A percentile compares a stretch with the other conserved stretches of the same genome.
Evolutionary conservation across 1,140 invertebrate species (phyloP).

Genomic region (Babylonia areolata): DNA sequence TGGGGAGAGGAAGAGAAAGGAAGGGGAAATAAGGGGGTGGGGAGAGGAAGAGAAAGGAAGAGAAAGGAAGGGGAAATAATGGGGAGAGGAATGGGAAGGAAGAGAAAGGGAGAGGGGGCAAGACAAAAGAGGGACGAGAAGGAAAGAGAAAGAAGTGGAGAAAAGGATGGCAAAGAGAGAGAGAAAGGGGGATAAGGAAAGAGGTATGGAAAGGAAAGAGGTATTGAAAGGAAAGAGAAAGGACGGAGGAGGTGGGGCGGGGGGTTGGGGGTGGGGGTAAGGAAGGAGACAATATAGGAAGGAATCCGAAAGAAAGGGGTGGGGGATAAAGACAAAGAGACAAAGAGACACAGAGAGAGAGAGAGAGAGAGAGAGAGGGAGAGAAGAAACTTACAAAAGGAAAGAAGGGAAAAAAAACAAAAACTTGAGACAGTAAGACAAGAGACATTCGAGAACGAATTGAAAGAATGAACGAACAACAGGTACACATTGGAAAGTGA

Average conservation of each 20-base stretch:
- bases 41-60: not conserved
- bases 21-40: conserved; percentile 3
- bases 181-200: too few species aligned
- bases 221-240: conserved; percentile 12
- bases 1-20: not conserved
- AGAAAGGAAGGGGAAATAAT: too few species aligned
- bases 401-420: not conserved
- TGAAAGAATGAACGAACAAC: too few species aligned
- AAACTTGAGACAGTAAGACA: not conserved
- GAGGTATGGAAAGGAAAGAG: not conserved
- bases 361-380: not conserved
- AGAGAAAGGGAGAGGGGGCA: too few species aligned
- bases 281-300: not conserved
- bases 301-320: not conserved
- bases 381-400: not conserved
- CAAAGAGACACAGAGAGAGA: not conserved
- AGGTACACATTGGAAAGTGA: too few species aligned
- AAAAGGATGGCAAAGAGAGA: too few species aligned
- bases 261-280: not conserved
- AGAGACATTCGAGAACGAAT: too few species aligned
- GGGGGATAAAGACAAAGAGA: not conserved
- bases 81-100: too few species aligned
- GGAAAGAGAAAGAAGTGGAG: too few species aligned
- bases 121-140: too few species aligned
- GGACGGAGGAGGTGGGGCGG: not conserved